A percentile compares a stretch with the other conserved stretches of the same genome.
phyloP scores from a whole-genome alignment of 2,888 invertebrate genomes.

The Tachina grossa region DNA sequence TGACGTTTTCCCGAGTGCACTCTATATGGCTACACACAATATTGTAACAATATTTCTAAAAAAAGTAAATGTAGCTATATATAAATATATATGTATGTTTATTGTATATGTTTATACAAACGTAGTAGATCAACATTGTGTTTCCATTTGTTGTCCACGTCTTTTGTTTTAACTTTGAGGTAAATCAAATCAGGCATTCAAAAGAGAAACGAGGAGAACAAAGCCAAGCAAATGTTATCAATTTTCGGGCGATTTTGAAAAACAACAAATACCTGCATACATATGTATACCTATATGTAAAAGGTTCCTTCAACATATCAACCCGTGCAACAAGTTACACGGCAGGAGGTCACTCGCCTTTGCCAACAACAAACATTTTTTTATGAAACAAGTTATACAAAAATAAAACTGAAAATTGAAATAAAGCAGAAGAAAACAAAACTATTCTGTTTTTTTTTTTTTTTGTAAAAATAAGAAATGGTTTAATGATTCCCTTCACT shows the following conservation, averaged over 20 bases:
- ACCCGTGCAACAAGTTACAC: constrained; percentile 72
- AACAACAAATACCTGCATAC: background rate
- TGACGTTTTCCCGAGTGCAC: no score
- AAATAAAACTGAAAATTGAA: constrained; percentile 28
- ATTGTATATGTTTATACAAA: background rate
- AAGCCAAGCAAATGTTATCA: constrained; percentile 23
- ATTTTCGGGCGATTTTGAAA: constrained; percentile 38
- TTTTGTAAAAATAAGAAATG: constrained; percentile 27
- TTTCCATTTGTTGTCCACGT: constrained; percentile 18
- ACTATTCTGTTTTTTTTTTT: background rate
- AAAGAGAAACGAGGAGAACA: constrained; percentile 1
- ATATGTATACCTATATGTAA: no score
- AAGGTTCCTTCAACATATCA: constrained; percentile 28
- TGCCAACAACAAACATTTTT: constrained; percentile 36
- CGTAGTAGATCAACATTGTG: constrained; percentile 47
- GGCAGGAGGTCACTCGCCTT: constrained; percentile 71
- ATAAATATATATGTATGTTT: no score
- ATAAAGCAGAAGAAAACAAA: constrained; percentile 34
- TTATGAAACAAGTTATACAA: constrained; percentile 6
- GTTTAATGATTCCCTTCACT: constrained; percentile 44
- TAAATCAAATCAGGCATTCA: constrained; percentile 49
- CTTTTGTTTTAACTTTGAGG: constrained; percentile 33
- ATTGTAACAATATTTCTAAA: constrained; percentile 23
- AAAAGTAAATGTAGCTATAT: background rate
- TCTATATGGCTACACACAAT: no score